Evolutionary conservation across 2,888 invertebrate genomes (phyloP).

Genomic region (Aleiodes testaceus): DNA sequence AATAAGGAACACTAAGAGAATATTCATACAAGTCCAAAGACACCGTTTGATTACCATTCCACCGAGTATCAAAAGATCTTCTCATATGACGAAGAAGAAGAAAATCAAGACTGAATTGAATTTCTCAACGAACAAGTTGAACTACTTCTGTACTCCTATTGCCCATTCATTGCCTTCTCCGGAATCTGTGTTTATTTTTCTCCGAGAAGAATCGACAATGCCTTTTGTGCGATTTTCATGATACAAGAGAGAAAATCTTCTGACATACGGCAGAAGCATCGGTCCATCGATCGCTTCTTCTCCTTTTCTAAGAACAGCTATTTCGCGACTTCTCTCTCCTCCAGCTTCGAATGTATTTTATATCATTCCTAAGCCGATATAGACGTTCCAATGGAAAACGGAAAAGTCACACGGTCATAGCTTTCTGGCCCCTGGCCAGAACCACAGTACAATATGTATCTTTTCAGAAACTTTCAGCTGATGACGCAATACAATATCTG

Average conservation of each 20-base stretch:
- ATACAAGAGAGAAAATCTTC: constrained; percentile 22
- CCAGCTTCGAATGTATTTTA: constrained; percentile 49
- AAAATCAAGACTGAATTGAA: too few species aligned
- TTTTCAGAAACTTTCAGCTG: constrained; percentile 18
- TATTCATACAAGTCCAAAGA: too few species aligned
- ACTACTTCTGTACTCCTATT: background rate
- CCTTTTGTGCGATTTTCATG: constrained; percentile 11
- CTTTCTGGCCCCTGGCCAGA: constrained; percentile 54
- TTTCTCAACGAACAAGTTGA: too few species aligned
- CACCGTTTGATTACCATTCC: too few species aligned
- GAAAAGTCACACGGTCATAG: constrained; percentile 51
- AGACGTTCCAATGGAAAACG: constrained; percentile 54
- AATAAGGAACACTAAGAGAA: too few species aligned
- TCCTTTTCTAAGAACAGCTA: constrained; percentile 1
- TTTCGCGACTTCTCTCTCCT: constrained; percentile 25
- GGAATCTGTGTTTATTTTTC: constrained; percentile 14
- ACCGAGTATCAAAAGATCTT: too few species aligned
- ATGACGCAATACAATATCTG: too few species aligned
- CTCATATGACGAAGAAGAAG: too few species aligned
- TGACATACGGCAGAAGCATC: constrained; percentile 20
- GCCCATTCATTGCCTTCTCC: background rate
- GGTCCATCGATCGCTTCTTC: constrained; percentile 31
- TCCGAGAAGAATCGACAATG: constrained; percentile 12
- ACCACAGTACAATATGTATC: constrained; percentile 51
- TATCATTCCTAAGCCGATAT: constrained; percentile 52